Evolutionary conservation across 2,113 vertebrate genomes (phyloP).

Genomic region (Melanostigma gelatinosum): DNA sequence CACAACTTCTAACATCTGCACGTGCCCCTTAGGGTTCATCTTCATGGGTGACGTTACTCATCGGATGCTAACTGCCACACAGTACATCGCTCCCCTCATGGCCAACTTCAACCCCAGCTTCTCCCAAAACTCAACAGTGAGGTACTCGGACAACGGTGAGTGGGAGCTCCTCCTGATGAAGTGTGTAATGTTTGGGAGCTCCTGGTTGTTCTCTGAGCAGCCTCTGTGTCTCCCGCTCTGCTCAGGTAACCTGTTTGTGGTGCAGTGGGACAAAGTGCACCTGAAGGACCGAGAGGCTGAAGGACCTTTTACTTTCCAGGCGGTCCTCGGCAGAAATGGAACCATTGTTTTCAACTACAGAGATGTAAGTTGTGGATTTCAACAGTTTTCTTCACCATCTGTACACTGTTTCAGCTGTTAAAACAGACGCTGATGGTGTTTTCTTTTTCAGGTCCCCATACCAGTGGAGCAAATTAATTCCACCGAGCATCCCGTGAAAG

Average conservation of each 20-base stretch:
- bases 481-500: constrained; percentile 93
- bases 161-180: neutral
- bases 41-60: constrained; percentile 93
- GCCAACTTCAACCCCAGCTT: constrained; percentile 98
- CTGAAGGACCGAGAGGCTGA: constrained; percentile 86
- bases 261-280: constrained; percentile 92
- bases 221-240: constrained; percentile 2
- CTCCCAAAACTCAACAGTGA: constrained; percentile 90
- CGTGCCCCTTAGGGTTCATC: constrained; percentile 88
- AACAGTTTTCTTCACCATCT: neutral
- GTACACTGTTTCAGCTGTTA: neutral
- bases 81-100: constrained; percentile 96
- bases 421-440: neutral
- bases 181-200: neutral
- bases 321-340: constrained; percentile 85
- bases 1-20: constrained; percentile 9
- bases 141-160: constrained; percentile 93
- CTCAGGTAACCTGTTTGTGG: constrained; percentile 89
- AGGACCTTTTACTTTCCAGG: constrained; percentile 92
- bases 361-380: constrained; percentile 80
- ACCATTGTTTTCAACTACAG: constrained; percentile 90
- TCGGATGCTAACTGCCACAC: constrained; percentile 96
- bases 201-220: neutral
- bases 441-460: constrained; percentile 87
- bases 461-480: constrained; percentile 88